A percentile compares a stretch with the other conserved stretches of the same genome.
Conservation (phyloP, 2,113 vertebrate genomes). For the Phaethornis superciliosus region DNA sequence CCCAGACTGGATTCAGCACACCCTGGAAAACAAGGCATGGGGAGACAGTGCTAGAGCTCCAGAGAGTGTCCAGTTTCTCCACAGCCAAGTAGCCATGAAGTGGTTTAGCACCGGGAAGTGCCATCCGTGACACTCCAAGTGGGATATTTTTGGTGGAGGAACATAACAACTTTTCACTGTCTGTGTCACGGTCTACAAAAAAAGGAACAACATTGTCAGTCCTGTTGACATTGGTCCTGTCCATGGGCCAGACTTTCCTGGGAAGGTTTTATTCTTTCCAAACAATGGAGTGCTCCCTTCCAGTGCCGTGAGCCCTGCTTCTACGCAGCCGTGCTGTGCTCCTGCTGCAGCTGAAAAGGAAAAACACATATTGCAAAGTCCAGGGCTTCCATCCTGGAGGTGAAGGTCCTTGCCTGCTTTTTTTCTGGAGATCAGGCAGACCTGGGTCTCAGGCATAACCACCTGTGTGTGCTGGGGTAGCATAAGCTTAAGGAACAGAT, state of each 20-base stretch:
- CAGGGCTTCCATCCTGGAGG: not conserved
- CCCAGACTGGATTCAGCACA: not conserved
- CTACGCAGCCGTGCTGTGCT: not conserved
- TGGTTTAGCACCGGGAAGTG: not conserved
- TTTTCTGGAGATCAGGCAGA: not conserved
- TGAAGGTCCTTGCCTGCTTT: not conserved
- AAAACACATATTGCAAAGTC: not conserved
- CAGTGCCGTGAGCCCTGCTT: not conserved
- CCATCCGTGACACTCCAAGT: not conserved
- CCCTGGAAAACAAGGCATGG: accelerated
- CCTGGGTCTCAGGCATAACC: not conserved
- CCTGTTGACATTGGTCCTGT: constrained; percentile 65
- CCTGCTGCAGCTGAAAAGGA: constrained; percentile 21
- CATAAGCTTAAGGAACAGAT: not conserved
- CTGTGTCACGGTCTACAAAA: constrained; percentile 35
- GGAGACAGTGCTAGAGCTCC: not conserved
- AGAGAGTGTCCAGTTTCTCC: not conserved
- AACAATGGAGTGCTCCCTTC: constrained; percentile 51
- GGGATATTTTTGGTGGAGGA: not conserved
- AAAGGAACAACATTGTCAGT: constrained; percentile 44
- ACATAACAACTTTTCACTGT: not conserved
- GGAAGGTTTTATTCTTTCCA: constrained; percentile 66
- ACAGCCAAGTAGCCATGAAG: not conserved
- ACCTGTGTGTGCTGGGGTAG: accelerated
- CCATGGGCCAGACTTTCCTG: constrained; percentile 55